These are phyloP conservation scores for Cheirogaleus medius DNA, from an alignment of 2,113 vertebrate species.

Conservation along the genomic window DNA sequence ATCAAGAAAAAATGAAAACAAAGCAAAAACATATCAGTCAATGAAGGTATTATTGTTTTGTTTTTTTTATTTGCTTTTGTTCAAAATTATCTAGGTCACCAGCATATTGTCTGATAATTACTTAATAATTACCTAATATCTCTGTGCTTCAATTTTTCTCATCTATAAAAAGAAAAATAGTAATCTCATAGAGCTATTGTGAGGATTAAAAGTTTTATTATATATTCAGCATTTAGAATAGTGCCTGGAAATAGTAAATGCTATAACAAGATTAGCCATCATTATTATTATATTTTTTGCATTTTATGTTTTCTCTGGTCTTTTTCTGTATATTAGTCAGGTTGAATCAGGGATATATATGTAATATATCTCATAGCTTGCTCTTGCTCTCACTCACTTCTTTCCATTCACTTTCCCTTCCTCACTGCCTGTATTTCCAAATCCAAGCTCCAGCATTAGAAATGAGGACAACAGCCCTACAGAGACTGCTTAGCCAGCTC, in stretches of 20 bases:
- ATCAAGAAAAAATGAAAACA: too few species aligned
- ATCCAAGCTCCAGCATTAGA: not conserved
- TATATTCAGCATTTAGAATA: not conserved
- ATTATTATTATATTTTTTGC: not conserved
- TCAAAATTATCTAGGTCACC: not conserved
- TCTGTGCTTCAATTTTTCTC: not conserved
- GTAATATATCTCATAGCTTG: not conserved
- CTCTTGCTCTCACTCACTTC: rapidly evolving
- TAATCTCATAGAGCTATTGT: not conserved
- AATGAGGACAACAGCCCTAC: rapidly evolving
- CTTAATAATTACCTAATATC: not conserved
- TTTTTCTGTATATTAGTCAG: not conserved
- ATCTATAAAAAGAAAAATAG: not conserved
- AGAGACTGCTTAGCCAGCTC: not conserved
- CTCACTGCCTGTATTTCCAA: not conserved
- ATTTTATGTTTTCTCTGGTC: not conserved
- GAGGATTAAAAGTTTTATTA: not conserved
- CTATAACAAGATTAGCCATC: not conserved
- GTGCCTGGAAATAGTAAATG: not conserved
- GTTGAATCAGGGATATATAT: not conserved
- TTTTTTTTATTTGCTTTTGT: not conserved
- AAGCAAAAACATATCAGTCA: not conserved
- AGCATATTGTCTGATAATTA: not conserved
- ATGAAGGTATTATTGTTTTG: not conserved
- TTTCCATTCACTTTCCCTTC: not conserved